Evolutionary conservation across 2,113 vertebrate genomes (phyloP).

Genomic region (Lontra canadensis): DNA sequence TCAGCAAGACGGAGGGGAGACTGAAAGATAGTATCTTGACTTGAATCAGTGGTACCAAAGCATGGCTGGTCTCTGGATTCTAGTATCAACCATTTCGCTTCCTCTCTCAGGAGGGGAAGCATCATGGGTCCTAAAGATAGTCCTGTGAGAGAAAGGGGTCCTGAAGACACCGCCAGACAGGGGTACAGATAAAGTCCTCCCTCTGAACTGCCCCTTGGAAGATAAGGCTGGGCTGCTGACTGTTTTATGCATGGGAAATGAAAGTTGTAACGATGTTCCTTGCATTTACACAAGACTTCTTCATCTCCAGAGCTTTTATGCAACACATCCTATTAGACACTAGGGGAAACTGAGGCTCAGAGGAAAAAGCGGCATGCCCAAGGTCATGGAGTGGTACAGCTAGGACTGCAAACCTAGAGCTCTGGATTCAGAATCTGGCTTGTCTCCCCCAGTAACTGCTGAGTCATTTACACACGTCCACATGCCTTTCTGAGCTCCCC

Average conservation of each 20-base stretch:
- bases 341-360: slow-evolving; percentile 37
- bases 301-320: not conserved
- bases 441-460: not conserved
- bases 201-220: not conserved
- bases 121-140: slow-evolving; percentile 25
- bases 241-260: not conserved
- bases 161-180: not conserved
- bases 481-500: not conserved
- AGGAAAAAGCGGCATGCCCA: not conserved
- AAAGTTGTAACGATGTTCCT: not conserved
- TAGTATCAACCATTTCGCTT: slow-evolving; percentile 29
- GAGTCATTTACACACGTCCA: not conserved
- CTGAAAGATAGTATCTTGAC: slow-evolving; percentile 70
- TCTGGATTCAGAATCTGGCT: not conserved
- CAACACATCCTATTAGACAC: not conserved
- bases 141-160: not conserved
- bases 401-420: not conserved
- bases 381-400: not conserved
- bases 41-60: slow-evolving; percentile 49
- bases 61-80: slow-evolving; percentile 50
- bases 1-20: slow-evolving; percentile 16
- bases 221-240: slow-evolving; percentile 17
- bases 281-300: not conserved
- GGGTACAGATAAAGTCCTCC: not conserved
- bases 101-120: not conserved